Percentiles rank a stretch among this genome's conserved stretches.
Evolutionary conservation across 2,888 invertebrate genomes (phyloP).

Genomic region (Rhagonycha lutea): DNA sequence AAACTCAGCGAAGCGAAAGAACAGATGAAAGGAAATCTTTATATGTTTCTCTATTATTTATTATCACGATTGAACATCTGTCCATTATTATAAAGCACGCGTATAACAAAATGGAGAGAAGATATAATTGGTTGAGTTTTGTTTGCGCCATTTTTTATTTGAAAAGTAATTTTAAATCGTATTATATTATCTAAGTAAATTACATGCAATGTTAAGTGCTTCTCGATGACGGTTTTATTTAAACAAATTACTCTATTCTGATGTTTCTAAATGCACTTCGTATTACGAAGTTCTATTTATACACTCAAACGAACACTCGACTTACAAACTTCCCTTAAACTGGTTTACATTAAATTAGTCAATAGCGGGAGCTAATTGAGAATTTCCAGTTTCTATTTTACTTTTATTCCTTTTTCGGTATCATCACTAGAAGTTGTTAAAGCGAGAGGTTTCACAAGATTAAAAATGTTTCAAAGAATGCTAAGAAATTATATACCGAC

Average conservation of each 20-base stretch:
- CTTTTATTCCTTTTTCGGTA: background rate
- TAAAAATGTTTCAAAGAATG: background rate
- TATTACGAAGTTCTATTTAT: background rate
- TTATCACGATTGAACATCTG: slow-evolving; percentile 44
- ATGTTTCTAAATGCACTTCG: background rate
- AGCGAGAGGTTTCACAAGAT: background rate
- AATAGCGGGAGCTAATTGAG: background rate
- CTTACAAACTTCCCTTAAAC: background rate
- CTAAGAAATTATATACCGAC: background rate
- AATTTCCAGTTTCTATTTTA: background rate
- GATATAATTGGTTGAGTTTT: slow-evolving; percentile 6
- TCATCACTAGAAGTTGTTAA: background rate
- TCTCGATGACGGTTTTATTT: background rate
- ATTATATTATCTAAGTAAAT: background rate
- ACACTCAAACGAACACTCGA: background rate
- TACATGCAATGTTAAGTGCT: no score
- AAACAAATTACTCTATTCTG: background rate
- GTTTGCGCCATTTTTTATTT: slow-evolving; percentile 7
- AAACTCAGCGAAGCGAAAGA: slow-evolving; percentile 45
- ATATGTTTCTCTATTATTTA: slow-evolving; percentile 49
- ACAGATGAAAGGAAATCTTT: slow-evolving; percentile 47
- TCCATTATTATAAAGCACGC: slow-evolving; percentile 38
- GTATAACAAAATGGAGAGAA: slow-evolving; percentile 22
- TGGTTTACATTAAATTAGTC: background rate
- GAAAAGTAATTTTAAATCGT: background rate